Conservation (phyloP, 2,888 invertebrate genomes). For the Keiferia lycopersicella region DNA sequence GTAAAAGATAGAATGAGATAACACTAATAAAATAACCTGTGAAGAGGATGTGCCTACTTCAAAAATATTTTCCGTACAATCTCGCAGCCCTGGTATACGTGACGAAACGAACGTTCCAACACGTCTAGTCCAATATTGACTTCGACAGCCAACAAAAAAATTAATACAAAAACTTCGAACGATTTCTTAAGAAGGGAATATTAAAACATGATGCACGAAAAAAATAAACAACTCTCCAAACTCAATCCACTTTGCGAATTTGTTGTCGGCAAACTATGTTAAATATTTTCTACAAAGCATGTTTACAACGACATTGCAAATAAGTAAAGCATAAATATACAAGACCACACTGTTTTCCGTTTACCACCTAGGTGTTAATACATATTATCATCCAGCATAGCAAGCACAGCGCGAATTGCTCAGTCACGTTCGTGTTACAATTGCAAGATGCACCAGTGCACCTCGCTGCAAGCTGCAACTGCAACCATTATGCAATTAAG, state of each 20-base stretch:
- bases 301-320: neutral
- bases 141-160: slow-evolving; percentile 27
- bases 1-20: too few relatives aligned
- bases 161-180: neutral
- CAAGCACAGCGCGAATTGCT: slow-evolving; percentile 17
- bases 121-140: slow-evolving; percentile 42
- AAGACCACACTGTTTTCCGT: neutral
- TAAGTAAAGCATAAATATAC: neutral
- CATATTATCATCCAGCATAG: slow-evolving; percentile 5
- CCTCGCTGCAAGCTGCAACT: slow-evolving; percentile 38
- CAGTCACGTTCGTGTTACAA: slow-evolving; percentile 34
- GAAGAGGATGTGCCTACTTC: neutral
- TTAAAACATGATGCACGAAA: neutral
- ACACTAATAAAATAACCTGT: too few relatives aligned
- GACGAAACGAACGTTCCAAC: slow-evolving; percentile 48
- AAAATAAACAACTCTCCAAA: neutral
- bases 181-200: neutral
- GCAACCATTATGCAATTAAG: slow-evolving; percentile 67
- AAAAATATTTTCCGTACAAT: too few relatives aligned
- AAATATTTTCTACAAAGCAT: neutral
- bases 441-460: slow-evolving; percentile 46
- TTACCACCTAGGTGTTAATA: slow-evolving; percentile 12
- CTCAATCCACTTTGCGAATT: neutral
- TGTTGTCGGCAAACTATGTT: neutral
- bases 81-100: slow-evolving; percentile 45